phyloP scores from a whole-genome alignment of 2,797 vertebrate species.

The Heterohyrax brucei region DNA sequence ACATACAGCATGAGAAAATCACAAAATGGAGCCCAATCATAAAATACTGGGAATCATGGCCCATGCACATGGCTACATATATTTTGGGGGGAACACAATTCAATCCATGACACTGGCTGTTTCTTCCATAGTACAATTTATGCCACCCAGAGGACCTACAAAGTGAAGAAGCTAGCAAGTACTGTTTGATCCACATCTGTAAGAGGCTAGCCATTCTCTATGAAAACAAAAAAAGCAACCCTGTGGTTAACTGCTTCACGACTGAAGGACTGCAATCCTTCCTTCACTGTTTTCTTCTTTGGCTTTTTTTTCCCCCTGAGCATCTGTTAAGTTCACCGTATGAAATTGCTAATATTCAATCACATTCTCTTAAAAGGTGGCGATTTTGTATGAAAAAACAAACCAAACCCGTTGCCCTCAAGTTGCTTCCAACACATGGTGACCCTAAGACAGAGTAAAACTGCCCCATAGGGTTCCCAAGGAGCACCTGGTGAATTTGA shows the following conservation, averaged over 20 bases:
- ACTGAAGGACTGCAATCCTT: not conserved
- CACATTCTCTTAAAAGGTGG: slow-evolving; percentile 38
- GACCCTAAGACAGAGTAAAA: too few species aligned
- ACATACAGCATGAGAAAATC: too few species aligned
- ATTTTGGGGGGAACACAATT: too few species aligned
- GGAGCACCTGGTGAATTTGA: too few species aligned
- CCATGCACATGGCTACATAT: too few species aligned
- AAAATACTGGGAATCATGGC: too few species aligned
- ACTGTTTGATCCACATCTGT: not conserved
- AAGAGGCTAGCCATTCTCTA: slow-evolving; percentile 39
- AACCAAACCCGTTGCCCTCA: too few species aligned
- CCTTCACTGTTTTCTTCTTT: not conserved
- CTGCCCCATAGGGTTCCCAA: too few species aligned
- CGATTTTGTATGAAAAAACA: not conserved
- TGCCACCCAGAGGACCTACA: not conserved
- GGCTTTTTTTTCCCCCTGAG: not conserved
- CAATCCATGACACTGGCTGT: too few species aligned
- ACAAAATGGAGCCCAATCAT: too few species aligned
- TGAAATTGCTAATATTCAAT: slow-evolving; percentile 7
- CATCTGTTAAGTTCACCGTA: not conserved
- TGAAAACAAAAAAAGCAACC: slow-evolving; percentile 48
- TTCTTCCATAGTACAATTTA: not conserved
- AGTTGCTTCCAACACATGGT: too few species aligned
- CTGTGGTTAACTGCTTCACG: not conserved
- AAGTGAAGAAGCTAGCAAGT: slow-evolving; percentile 43